phyloP scores from a whole-genome alignment of 2,888 invertebrate genomes.

The Lasioglossum figueresi region DNA sequence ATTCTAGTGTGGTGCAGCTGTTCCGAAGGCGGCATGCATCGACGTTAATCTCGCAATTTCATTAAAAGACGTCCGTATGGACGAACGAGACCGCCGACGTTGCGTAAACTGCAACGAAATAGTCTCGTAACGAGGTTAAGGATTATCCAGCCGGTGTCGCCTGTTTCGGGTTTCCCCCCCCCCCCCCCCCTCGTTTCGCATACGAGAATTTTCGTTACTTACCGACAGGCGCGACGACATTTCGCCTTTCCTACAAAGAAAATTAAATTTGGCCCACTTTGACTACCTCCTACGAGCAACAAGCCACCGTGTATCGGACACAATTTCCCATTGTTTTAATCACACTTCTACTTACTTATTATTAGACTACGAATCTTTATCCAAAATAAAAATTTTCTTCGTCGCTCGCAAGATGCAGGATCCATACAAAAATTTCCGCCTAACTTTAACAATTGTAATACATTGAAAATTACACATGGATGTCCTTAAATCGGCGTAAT shows the following conservation, averaged over 20 bases:
- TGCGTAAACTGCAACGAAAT: conserved; percentile 50
- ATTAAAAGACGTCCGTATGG: conserved; percentile 44
- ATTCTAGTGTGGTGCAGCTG: background rate
- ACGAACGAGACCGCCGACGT: conserved; percentile 24
- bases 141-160: conserved; percentile 49
- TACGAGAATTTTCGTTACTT: conserved; percentile 29
- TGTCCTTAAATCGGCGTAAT: too few species aligned
- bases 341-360: too few species aligned
- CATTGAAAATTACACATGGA: too few species aligned
- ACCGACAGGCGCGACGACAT: background rate
- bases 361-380: too few species aligned
- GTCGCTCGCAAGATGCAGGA: too few species aligned
- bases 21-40: conserved; percentile 21
- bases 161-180: conserved; percentile 44
- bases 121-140: conserved; percentile 55
- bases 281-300: conserved; percentile 3
- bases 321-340: background rate
- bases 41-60: conserved; percentile 57
- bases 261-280: conserved; percentile 38
- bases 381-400: too few species aligned
- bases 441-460: too few species aligned
- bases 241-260: background rate
- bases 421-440: too few species aligned
- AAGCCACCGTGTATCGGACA: background rate
- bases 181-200: conserved; percentile 42